Base-by-base conservation (phyloP, 92 coral and sea anemone species). In the Epizoanthus ramosus region DNA sequence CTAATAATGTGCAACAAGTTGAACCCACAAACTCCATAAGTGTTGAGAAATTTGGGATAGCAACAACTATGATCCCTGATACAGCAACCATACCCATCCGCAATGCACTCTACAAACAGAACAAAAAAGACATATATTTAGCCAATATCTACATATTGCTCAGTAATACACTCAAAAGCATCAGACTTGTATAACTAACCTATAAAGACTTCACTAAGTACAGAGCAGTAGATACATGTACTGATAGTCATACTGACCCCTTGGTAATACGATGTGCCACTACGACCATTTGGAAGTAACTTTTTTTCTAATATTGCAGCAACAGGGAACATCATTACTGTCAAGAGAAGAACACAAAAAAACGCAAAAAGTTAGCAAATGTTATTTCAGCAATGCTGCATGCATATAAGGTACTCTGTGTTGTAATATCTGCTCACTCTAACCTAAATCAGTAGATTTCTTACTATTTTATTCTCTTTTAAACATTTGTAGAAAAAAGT, bases 241-340 rank as follows among this genome's bases (percentile, higher is more conserved):
- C 0, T 24, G 15, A 3, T 18, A 5, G 0, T 18, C 4, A 16
- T 47, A 91, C 91, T 83, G 81, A 93, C 99, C 85, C 96, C 97
- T 88, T 91, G 86, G 52, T 96, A 93, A 87, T 92, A 96, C 59
- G 82, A 77, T 35, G 92, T 79, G 16, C 68, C 88, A 41, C 82
- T 87, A 35, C 93, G 90, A 21, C 91, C 91, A 87, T 93, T 93
- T 37, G 90, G 86, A 33, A 94, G 91, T 22, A 94, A 72, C 84
- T 85, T 90, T 75, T 89, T 94, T 73, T 96, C 99, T 67, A 96
- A 84, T 67, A 96, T 90, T 80, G 95, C 85, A 63, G 93, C 98
- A 65, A 95, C 98, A 74, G 99, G 99, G 76, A 96, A 96, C 99
- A 96, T 96, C 99, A 96, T 96, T 25, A 96, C 99, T 96, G 87